Conservation (phyloP, 1,140 invertebrate species). For the Potamilus streckersoni region DNA sequence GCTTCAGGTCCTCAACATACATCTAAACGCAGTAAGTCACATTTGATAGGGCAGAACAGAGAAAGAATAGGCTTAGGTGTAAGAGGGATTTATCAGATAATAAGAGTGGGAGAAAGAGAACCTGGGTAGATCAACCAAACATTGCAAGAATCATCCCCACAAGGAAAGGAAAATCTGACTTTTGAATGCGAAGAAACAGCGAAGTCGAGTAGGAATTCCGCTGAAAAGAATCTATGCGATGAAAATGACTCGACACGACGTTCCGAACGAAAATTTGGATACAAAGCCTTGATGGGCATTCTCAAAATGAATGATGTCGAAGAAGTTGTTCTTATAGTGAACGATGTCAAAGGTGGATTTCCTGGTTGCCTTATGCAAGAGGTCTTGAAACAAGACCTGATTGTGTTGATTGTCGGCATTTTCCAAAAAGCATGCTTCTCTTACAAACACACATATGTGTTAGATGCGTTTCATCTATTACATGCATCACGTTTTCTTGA, state of each 20-base stretch:
- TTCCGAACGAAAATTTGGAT: too few relatives aligned
- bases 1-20: background rate
- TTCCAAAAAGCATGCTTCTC: too few relatives aligned
- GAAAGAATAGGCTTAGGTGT: background rate
- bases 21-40: too few relatives aligned
- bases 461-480: background rate
- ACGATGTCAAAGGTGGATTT: slow-evolving; percentile 21
- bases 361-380: background rate
- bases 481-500: slow-evolving; percentile 6
- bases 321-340: slow-evolving; percentile 18
- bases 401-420: too few relatives aligned
- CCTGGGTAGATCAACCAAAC: background rate
- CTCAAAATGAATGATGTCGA: slow-evolving; percentile 3
- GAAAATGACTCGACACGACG: too few relatives aligned
- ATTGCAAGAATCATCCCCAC: background rate
- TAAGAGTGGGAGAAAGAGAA: background rate
- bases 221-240: slow-evolving; percentile 13
- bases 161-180: background rate
- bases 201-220: slow-evolving; percentile 8
- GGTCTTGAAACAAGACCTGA: too few relatives aligned
- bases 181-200: slow-evolving; percentile 7
- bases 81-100: background rate
- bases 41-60: background rate
- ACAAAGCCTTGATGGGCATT: too few relatives aligned
- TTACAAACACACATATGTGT: too few relatives aligned